These are phyloP conservation scores for Anodontia alba DNA, from an alignment of 2,888 invertebrate genomes.

Conservation along the genomic window DNA sequence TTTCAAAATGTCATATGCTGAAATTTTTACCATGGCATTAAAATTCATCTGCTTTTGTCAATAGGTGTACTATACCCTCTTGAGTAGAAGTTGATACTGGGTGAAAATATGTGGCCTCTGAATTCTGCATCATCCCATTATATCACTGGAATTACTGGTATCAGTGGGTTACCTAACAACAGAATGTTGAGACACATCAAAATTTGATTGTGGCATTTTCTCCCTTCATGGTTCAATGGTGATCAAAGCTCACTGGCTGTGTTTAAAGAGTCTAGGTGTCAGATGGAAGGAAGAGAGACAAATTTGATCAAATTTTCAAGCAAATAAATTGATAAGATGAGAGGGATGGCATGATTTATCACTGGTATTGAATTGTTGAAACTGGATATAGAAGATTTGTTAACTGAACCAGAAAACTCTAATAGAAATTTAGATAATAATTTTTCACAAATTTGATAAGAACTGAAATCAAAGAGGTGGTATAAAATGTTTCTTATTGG, in stretches of 20 bases:
- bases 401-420: conserved; percentile 13
- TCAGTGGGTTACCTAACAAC: conserved; percentile 19
- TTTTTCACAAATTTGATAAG: conserved; percentile 18
- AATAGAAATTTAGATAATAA: conserved; percentile 20
- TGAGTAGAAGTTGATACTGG: background rate
- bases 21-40: no score
- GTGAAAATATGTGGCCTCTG: background rate
- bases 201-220: conserved; percentile 12
- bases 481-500: background rate
- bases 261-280: conserved; percentile 16
- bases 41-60: no score
- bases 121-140: background rate
- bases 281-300: conserved; percentile 23
- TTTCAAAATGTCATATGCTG: no score
- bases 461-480: background rate
- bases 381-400: conserved; percentile 13
- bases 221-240: conserved; percentile 34
- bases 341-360: conserved; percentile 20
- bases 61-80: no score
- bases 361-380: conserved; percentile 3
- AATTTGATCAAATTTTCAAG: conserved; percentile 66
- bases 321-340: conserved; percentile 66
- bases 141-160: conserved; percentile 5
- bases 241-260: conserved; percentile 34
- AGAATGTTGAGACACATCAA: background rate